These are phyloP conservation scores for Tetragnatha montana DNA, from an alignment of 2,888 invertebrate genomes.

Conservation along the genomic window DNA sequence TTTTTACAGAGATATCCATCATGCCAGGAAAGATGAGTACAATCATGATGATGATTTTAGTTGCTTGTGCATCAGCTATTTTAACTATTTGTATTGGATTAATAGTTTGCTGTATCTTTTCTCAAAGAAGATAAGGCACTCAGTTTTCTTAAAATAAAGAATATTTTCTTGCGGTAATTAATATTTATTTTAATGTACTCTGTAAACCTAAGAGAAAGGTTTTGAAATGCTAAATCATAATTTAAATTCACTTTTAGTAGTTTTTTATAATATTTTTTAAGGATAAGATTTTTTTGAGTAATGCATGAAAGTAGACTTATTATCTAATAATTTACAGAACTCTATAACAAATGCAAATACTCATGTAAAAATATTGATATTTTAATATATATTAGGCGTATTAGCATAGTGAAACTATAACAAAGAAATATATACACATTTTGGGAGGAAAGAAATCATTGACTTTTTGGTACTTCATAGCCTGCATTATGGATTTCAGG, in stretches of 20 bases:
- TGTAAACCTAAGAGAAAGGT: neutral
- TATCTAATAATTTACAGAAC: neutral
- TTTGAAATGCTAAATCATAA: no score
- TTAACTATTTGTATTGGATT: constrained; percentile 46
- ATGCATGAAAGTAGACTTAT: neutral
- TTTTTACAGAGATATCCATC: constrained; percentile 31
- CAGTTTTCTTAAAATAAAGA: neutral
- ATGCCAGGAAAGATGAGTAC: constrained; percentile 19
- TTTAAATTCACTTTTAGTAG: no score
- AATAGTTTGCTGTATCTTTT: constrained; percentile 35
- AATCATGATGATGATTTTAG: constrained; percentile 52
- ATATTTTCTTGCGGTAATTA: neutral
- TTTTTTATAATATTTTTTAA: no score
- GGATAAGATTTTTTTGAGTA: no score
- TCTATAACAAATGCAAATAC: neutral
- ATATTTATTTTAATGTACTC: neutral
- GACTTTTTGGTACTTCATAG: constrained; percentile 16
- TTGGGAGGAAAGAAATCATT: constrained; percentile 19
- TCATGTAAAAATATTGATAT: constrained; percentile 27
- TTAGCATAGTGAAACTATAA: constrained; percentile 20
- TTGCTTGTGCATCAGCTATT: constrained; percentile 39
- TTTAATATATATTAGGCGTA: constrained; percentile 14
- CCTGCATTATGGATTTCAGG: constrained; percentile 78
- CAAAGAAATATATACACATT: constrained; percentile 40
- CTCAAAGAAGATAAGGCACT: constrained; percentile 5